Conservation (phyloP, 2,113 vertebrate species). For the Potamarius usumacintae region DNA sequence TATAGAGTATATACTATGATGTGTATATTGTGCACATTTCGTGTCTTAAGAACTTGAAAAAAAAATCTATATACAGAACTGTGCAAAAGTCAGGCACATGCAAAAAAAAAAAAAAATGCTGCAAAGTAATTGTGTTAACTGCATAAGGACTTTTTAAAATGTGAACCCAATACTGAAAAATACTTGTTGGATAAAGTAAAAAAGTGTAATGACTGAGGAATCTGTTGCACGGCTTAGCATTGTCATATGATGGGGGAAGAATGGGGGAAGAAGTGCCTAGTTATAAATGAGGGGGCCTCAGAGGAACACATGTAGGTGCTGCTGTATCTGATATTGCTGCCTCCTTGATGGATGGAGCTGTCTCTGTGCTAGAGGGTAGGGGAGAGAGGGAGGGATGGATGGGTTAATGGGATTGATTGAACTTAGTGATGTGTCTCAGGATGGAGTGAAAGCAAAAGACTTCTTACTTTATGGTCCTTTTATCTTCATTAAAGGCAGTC, state of each 20-base stretch:
- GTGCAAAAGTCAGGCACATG: too few relatives aligned
- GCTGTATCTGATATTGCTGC: conserved; percentile 33
- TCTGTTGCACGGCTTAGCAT: neutral
- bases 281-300: conserved; percentile 19
- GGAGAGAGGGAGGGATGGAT: conserved; percentile 17
- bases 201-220: neutral
- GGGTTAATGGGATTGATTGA: conserved; percentile 41
- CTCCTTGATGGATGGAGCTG: conserved; percentile 40
- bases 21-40: conserved; percentile 63
- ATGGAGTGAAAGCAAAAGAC: neutral
- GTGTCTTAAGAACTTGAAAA: conserved; percentile 66
- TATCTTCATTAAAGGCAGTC: conserved; percentile 23
- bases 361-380: conserved; percentile 23
- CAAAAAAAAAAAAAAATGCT: too few relatives aligned
- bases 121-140: neutral
- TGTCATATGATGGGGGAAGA: neutral
- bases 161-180: neutral
- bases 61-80: too few relatives aligned
- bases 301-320: conserved; percentile 32
- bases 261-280: neutral
- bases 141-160: neutral
- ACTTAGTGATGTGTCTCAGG: conserved; percentile 11
- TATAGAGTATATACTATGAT: conserved; percentile 53
- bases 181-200: neutral
- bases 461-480: conserved; percentile 10